Conservation (phyloP, 2,888 invertebrate species). For the Scaptomyza parva region DNA sequence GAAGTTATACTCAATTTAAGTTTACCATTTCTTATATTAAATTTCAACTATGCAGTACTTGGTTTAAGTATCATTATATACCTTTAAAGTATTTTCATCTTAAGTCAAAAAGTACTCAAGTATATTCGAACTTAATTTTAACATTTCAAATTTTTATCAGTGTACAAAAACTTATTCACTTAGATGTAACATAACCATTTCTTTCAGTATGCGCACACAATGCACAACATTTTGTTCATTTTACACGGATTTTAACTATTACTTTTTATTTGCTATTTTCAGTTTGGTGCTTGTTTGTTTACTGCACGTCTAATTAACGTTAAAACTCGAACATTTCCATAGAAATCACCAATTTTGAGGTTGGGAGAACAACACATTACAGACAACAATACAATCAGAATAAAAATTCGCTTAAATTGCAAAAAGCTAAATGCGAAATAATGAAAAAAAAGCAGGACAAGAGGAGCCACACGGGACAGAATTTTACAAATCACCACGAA, state of each 20-base stretch:
- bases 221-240: constrained; percentile 13
- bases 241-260: background rate
- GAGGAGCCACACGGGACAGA: background rate
- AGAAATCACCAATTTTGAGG: constrained; percentile 8
- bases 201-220: background rate
- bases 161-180: constrained; percentile 16
- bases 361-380: background rate
- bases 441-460: too few relatives aligned
- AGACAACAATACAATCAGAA: constrained; percentile 19
- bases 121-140: too few relatives aligned
- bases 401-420: constrained; percentile 28
- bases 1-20: too few relatives aligned
- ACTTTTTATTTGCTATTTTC: background rate
- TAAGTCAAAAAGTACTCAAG: too few relatives aligned
- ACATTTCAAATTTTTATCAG: too few relatives aligned
- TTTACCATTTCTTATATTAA: too few relatives aligned
- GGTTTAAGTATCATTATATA: too few relatives aligned
- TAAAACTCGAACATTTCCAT: constrained; percentile 43
- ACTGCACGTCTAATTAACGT: constrained; percentile 56
- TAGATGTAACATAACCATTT: constrained; percentile 3
- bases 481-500: constrained; percentile 15
- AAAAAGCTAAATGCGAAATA: constrained; percentile 24
- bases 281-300: constrained; percentile 18
- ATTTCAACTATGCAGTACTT: too few relatives aligned
- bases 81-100: too few relatives aligned